phyloP scores from a whole-genome alignment of 2,113 vertebrate species.

The Scopus umbretta region DNA sequence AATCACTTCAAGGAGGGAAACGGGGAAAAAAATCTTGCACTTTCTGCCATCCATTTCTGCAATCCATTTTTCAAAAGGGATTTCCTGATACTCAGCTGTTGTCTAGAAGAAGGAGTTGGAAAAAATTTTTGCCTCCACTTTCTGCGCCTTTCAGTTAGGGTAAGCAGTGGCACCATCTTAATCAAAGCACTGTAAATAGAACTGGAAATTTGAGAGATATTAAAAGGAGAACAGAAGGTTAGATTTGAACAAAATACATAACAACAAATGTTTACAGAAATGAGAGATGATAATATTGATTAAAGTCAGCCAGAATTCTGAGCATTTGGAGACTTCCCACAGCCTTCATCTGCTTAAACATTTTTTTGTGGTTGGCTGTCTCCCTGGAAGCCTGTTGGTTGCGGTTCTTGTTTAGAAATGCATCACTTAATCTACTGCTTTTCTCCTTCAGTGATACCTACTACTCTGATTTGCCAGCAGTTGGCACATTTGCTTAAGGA shows the following conservation, averaged over 20 bases:
- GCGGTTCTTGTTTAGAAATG: background rate
- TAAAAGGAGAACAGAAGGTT: background rate
- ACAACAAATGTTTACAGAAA: background rate
- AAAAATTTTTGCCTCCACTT: background rate
- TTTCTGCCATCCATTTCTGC: background rate
- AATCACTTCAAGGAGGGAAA: background rate
- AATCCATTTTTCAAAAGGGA: background rate
- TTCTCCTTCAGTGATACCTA: background rate
- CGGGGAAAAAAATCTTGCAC: background rate
- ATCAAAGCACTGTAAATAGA: background rate
- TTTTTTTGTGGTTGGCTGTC: background rate
- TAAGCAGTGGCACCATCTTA: background rate
- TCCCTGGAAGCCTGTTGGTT: background rate
- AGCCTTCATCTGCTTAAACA: background rate
- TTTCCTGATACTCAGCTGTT: background rate
- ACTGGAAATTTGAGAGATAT: background rate
- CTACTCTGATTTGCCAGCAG: background rate
- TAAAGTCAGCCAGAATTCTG: background rate
- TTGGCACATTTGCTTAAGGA: background rate
- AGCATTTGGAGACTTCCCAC: background rate
- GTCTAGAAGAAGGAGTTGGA: background rate
- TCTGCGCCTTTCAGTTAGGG: background rate
- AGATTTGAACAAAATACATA: background rate
- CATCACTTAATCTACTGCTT: background rate
- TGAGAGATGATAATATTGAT: background rate